Conservation (phyloP, 2,888 invertebrate genomes). For the Tipula confusa region DNA sequence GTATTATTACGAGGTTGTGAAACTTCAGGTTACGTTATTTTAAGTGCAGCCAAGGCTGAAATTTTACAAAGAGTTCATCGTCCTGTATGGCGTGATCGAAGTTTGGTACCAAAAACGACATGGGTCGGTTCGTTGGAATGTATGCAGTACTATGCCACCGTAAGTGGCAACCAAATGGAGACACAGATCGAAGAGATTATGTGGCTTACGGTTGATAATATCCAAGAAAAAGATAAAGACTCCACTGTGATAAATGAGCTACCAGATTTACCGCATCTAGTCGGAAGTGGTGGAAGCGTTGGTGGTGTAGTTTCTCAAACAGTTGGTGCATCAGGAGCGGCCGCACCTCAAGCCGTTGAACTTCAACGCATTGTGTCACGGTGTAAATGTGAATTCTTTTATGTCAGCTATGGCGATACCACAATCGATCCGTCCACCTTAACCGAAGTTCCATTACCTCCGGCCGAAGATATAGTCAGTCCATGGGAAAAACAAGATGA, state of each 20-base stretch:
- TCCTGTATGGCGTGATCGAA: constrained; percentile 82
- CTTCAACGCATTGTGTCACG: constrained; percentile 95
- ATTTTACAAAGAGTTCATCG: constrained; percentile 84
- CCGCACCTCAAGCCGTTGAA: constrained; percentile 61
- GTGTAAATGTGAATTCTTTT: constrained; percentile 98
- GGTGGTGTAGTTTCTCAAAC: constrained; percentile 93
- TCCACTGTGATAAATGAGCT: constrained; percentile 71
- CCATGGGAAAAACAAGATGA: constrained; percentile 79
- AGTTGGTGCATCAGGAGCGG: constrained; percentile 73
- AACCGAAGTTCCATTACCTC: constrained; percentile 65
- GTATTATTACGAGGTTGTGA: constrained; percentile 93
- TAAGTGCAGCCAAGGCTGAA: constrained; percentile 94
- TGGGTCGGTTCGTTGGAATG: constrained; percentile 94
- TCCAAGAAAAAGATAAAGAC: constrained; percentile 77
- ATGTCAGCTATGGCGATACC: constrained; percentile 87
- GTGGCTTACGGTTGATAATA: constrained; percentile 93
- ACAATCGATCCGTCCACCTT: constrained; percentile 50
- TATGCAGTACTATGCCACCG: constrained; percentile 99
- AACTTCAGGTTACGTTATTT: constrained; percentile 93
- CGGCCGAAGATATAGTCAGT: constrained; percentile 63
- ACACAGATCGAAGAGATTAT: constrained; percentile 77
- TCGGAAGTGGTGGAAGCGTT: constrained; percentile 92
- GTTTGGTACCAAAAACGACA: constrained; percentile 87
- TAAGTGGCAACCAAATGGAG: constrained; percentile 67
- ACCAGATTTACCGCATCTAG: constrained; percentile 82